phyloP scores from a whole-genome alignment of 2,797 vertebrate genomes.

The Peromyscus attwateri region DNA sequence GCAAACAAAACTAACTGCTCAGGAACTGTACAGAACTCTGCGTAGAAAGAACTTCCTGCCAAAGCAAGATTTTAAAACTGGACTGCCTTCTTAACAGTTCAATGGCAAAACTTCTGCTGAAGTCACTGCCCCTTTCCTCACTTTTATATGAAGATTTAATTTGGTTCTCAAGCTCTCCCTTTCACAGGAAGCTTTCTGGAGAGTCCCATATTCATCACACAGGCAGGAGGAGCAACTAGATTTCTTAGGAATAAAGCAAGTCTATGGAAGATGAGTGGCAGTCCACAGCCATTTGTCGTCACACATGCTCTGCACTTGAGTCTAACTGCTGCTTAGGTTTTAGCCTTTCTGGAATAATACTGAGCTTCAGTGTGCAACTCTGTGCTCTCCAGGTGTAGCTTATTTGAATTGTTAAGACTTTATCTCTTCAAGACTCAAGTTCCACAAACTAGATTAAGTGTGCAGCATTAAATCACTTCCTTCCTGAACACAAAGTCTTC shows the following conservation, averaged over 20 bases:
- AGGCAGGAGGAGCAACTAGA: not conserved
- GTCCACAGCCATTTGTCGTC: not conserved
- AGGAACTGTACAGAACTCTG: conserved; percentile 70
- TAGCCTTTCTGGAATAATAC: conserved; percentile 73
- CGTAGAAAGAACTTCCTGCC: conserved; percentile 74
- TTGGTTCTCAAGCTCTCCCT: conserved; percentile 56
- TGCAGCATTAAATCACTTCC: conserved; percentile 56
- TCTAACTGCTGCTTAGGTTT: conserved; percentile 70
- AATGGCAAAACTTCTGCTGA: conserved; percentile 50
- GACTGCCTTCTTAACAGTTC: conserved; percentile 70
- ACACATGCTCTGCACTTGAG: conserved; percentile 40
- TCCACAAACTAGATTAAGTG: conserved; percentile 52
- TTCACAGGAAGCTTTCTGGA: conserved; percentile 37
- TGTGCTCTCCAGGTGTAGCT: conserved; percentile 64
- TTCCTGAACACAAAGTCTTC: conserved; percentile 36
- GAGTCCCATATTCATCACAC: conserved; percentile 16
- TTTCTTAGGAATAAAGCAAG: conserved; percentile 43
- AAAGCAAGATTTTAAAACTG: conserved; percentile 74
- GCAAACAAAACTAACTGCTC: conserved; percentile 56
- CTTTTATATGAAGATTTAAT: conserved; percentile 46
- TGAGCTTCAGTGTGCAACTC: conserved; percentile 67
- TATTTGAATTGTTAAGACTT: conserved; percentile 79
- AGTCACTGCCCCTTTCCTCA: not conserved
- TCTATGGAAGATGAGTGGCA: not conserved
- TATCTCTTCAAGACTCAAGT: conserved; percentile 79